A percentile compares a stretch with the other conserved stretches of the same genome.
Conservation (phyloP, 2,888 invertebrate species). For the Petrophora chlorosata region DNA sequence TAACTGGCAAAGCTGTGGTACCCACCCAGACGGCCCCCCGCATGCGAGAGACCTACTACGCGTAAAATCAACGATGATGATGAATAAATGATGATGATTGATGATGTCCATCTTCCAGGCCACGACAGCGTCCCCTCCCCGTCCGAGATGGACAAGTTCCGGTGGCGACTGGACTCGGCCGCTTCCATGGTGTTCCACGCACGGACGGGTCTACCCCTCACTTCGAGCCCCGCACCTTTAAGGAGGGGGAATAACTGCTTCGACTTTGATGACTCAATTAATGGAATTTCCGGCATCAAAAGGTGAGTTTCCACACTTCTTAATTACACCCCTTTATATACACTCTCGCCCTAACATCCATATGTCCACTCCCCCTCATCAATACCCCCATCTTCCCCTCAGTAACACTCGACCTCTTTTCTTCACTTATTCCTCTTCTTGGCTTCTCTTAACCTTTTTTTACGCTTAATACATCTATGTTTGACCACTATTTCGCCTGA, state of each 20-base stretch:
- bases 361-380: no score
- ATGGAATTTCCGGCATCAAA: slow-evolving; percentile 91
- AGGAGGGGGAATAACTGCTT: slow-evolving; percentile 90
- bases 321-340: no score
- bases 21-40: no score
- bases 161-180: slow-evolving; percentile 89
- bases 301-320: slow-evolving; percentile 87
- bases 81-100: not conserved
- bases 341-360: no score
- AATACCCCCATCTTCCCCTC: no score
- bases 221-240: slow-evolving; percentile 94
- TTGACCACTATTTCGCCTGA: no score
- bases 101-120: slow-evolving; percentile 2
- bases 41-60: no score
- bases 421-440: no score
- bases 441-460: no score
- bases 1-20: no score
- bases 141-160: slow-evolving; percentile 88
- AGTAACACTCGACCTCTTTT: no score
- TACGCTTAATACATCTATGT: no score
- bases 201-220: slow-evolving; percentile 91
- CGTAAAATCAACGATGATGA: not conserved
- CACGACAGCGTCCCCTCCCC: slow-evolving; percentile 85
- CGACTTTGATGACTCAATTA: slow-evolving; percentile 92
- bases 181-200: slow-evolving; percentile 93